These are phyloP conservation scores for Epinotia demarniana DNA, from an alignment of 2,888 invertebrate genomes.

Conservation along the genomic window DNA sequence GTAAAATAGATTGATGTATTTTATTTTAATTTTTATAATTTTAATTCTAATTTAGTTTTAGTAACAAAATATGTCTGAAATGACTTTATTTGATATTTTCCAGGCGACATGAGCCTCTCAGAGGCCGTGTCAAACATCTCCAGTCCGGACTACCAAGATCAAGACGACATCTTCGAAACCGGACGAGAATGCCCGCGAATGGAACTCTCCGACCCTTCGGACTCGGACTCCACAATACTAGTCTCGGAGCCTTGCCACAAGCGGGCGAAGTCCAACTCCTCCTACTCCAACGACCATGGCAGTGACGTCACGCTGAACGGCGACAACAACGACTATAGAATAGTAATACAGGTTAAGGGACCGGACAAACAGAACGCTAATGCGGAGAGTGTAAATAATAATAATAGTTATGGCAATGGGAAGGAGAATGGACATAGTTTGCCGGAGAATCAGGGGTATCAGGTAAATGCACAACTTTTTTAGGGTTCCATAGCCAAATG, in stretches of 20 bases:
- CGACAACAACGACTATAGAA: conserved; percentile 85
- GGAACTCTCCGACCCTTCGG: conserved; percentile 95
- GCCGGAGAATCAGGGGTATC: conserved; percentile 86
- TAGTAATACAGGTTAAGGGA: conserved; percentile 90
- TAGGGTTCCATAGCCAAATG: too few relatives aligned
- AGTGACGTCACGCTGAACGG: conserved; percentile 85
- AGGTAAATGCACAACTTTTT: conserved; percentile 64
- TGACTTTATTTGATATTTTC: too few relatives aligned
- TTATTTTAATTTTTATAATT: too few relatives aligned
- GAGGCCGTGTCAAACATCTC: conserved; percentile 95
- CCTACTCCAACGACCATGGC: conserved; percentile 79
- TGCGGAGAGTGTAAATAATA: conserved; percentile 71
- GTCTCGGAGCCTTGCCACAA: conserved; percentile 91
- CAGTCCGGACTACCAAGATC: conserved; percentile 95
- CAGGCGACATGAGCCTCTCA: conserved; percentile 92
- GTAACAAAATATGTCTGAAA: too few relatives aligned
- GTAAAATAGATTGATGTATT: too few relatives aligned
- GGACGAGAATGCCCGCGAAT: conserved; percentile 91
- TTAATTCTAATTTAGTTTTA: too few relatives aligned
- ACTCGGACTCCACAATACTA: conserved; percentile 94
- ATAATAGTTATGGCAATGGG: conserved; percentile 77
- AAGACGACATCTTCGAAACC: conserved; percentile 92
- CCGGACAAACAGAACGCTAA: conserved; percentile 74
- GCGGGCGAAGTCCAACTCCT: conserved; percentile 76
- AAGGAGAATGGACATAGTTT: conserved; percentile 79